Evolutionary conservation across 2,113 vertebrate genomes (phyloP).

Genomic region (Vulpes ferrilata): DNA sequence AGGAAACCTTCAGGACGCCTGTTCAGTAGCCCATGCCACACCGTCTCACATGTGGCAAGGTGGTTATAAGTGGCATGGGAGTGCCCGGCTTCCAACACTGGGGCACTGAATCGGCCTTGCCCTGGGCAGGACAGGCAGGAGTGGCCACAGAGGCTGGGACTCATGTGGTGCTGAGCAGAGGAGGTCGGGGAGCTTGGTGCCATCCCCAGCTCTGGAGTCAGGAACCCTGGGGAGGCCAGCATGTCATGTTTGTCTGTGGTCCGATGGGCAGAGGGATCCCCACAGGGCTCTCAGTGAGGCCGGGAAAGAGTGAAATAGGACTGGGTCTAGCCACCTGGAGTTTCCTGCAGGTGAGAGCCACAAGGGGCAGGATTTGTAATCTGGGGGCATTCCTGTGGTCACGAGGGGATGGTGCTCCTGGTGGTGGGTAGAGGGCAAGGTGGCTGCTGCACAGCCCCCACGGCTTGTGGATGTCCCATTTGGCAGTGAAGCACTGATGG

Average conservation of each 20-base stretch:
- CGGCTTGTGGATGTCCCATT: not conserved
- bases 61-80: not conserved
- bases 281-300: too few species aligned
- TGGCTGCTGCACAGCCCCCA: accelerated
- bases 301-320: not conserved
- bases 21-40: not conserved
- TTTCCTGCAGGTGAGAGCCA: not conserved
- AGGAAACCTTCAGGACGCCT: not conserved
- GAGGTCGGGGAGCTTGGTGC: not conserved
- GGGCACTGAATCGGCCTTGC: not conserved
- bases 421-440: too few species aligned
- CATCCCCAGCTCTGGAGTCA: not conserved
- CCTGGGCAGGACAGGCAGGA: too few species aligned
- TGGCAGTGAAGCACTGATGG: not conserved
- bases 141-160: accelerated
- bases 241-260: accelerated
- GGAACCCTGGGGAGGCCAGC: not conserved
- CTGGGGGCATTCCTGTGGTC: not conserved
- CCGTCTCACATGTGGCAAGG: accelerated
- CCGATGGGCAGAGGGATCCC: not conserved
- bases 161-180: accelerated
- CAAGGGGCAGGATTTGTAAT: not conserved
- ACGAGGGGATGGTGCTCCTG: not conserved
- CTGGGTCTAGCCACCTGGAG: not conserved
- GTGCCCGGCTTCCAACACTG: accelerated